Conservation (phyloP, 92 coral and sea anemone species). For the Desmophyllum pertusum region DNA sequence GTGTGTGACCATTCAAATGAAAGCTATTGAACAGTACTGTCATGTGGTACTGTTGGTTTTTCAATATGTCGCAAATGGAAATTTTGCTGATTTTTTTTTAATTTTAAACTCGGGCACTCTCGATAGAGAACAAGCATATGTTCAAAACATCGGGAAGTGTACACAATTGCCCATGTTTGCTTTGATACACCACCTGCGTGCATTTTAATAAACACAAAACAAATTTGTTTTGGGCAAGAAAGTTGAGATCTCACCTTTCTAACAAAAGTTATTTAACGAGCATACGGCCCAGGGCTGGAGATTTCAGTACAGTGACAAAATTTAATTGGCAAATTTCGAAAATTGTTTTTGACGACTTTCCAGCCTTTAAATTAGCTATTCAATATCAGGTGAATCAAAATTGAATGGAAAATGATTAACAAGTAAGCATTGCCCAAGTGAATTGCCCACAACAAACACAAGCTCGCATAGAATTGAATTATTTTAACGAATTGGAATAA, state of each 20-base stretch:
- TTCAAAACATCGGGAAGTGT: neutral
- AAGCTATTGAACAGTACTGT: neutral
- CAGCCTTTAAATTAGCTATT: neutral
- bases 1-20: neutral
- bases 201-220: slow-evolving; percentile 1
- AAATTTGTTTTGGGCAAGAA: neutral
- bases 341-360: neutral
- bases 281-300: too few species aligned
- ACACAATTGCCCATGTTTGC: slow-evolving; percentile 8
- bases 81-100: neutral
- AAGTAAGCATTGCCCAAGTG: neutral
- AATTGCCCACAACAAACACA: slow-evolving; percentile 4
- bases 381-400: neutral
- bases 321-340: neutral
- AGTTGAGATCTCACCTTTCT: neutral
- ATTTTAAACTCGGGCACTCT: neutral
- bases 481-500: neutral
- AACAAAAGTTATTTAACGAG: neutral
- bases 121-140: neutral
- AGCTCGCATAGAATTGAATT: neutral
- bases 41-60: neutral
- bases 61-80: neutral
- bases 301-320: neutral
- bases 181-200: slow-evolving; percentile 12
- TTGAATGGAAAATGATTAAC: slow-evolving; percentile 30